Percentiles rank a stretch among this genome's conserved stretches.
These are phyloP conservation scores for Fissipunctia ypsillon DNA, from an alignment of 2,888 invertebrate genomes.

Conservation along the genomic window DNA sequence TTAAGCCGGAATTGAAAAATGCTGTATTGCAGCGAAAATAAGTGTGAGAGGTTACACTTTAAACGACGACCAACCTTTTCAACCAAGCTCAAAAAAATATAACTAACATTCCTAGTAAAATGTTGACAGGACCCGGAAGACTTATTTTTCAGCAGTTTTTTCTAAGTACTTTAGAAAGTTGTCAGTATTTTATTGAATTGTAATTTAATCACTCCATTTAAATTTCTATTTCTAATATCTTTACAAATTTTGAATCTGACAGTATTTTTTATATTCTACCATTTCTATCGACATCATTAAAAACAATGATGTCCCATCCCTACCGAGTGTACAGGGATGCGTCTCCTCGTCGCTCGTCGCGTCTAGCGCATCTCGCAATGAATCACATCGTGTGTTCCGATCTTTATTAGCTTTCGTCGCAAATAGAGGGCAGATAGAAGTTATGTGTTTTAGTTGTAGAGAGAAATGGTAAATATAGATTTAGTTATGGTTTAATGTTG, in stretches of 20 bases:
- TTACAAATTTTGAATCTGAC: background rate
- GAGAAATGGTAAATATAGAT: slow-evolving; percentile 8
- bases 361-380: slow-evolving; percentile 58
- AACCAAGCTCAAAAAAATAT: too few species aligned
- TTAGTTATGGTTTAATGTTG: background rate
- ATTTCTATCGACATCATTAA: slow-evolving; percentile 33
- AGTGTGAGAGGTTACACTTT: background rate
- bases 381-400: slow-evolving; percentile 54
- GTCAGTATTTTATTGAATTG: too few species aligned
- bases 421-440: slow-evolving; percentile 54
- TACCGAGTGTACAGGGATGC: slow-evolving; percentile 63
- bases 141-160: too few species aligned
- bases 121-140: too few species aligned
- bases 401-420: slow-evolving; percentile 61
- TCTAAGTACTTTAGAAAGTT: too few species aligned
- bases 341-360: slow-evolving; percentile 45
- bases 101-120: too few species aligned
- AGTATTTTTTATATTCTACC: background rate
- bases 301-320: slow-evolving; percentile 25
- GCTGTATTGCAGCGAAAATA: background rate
- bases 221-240: too few species aligned
- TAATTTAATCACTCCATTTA: too few species aligned
- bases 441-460: slow-evolving; percentile 19
- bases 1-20: background rate
- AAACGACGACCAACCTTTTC: background rate